Conservation (phyloP, 2,797 vertebrate genomes). For the Sebastes cheni region DNA sequence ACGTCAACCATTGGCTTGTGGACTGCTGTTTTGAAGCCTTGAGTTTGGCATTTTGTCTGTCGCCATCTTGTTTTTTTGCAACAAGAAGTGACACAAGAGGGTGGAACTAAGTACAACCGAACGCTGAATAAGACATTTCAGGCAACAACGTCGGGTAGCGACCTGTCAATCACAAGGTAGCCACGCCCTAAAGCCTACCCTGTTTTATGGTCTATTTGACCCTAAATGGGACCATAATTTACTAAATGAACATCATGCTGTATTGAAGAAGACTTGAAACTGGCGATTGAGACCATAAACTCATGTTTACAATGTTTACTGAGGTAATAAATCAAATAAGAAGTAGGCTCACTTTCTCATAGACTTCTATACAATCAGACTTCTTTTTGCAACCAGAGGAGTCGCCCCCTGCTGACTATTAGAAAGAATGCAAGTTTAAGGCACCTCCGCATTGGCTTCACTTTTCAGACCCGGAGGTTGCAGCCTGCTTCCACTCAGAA, state of each 20-base stretch:
- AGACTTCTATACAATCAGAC: background rate
- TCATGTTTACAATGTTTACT: background rate
- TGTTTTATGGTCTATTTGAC: too few species aligned
- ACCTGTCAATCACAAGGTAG: background rate
- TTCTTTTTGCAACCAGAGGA: background rate
- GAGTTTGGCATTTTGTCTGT: background rate
- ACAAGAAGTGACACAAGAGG: too few species aligned
- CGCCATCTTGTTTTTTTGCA: background rate
- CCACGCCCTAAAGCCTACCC: background rate
- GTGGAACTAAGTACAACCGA: too few species aligned
- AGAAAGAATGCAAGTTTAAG: background rate
- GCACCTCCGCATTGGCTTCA: background rate
- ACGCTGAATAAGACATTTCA: too few species aligned
- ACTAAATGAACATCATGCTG: background rate
- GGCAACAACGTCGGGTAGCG: background rate
- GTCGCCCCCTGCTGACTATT: background rate
- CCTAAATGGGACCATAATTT: background rate
- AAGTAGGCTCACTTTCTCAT: background rate
- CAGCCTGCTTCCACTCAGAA: rapidly evolving
- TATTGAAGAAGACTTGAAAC: background rate
- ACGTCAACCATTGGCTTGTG: background rate
- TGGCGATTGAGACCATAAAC: background rate
- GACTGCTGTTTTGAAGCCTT: background rate
- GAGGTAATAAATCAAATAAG: background rate
- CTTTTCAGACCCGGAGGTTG: background rate